Base-by-base conservation (phyloP, 2,797 vertebrate species). In the Jordanella pulchra region DNA sequence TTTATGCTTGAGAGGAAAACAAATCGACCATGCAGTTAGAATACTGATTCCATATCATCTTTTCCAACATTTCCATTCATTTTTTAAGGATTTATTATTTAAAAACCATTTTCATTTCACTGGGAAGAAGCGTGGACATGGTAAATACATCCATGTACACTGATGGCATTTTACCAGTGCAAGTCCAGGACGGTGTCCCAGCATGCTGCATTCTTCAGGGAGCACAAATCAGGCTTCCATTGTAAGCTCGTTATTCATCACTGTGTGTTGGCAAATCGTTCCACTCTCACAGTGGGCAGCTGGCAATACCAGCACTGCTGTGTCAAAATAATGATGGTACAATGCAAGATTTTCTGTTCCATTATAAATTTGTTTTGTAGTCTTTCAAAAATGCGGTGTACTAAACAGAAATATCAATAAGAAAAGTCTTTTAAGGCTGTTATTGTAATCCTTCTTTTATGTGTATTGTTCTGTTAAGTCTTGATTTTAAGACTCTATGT, bases 191-290 rank as follows among this genome's bases (percentile, higher is more conserved):
- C 73, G 82, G 84, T 68, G 82, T 84, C 79, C 87, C 83, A 82
- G 85, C 84, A 75, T 81, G 85, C 75, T 66, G 68, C 81, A 72
- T 80, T 90, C 87, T 87, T 82, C 82, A 56, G 82, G 84, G 86
- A 82, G 82, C 84, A 87, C 85, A 87, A 88, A 90, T 92, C 90
- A 90, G 79, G 82, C 79, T 44, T 79, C 82, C 82, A 85, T 79
- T 87, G 83, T 87, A 70, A 77, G 80, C 89, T 90, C 83, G 82
- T 90, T 87, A 85, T 78, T 90, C 89, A 87, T 87, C 63, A 54
- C 77, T 77, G 84, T 77, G 86, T 81, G 88, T 84, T 91, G 89
- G 90, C 87, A 81, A 86, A 81, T 58, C 5, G 47, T 79, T 83
- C 74, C 0, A 25, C 75, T 71, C 70, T 71, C 86, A 51, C 88